Percentiles rank a stretch among this genome's conserved stretches.
Evolutionary conservation across 2,888 invertebrate genomes (phyloP).

Genomic region (Cryptops parisi): DNA sequence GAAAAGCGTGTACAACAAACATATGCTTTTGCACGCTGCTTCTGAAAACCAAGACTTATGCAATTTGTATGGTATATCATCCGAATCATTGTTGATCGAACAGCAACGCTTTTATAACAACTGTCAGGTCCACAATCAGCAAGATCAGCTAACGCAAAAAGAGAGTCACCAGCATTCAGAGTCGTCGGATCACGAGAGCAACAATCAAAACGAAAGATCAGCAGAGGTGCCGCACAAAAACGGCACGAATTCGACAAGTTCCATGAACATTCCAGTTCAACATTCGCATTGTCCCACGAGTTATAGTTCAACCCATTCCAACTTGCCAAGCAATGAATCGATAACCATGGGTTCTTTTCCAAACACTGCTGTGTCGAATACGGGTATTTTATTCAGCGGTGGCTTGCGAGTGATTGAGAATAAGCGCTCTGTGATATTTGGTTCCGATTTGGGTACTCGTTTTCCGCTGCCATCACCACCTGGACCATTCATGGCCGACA

Average conservation of each 20-base stretch:
- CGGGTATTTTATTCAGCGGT: not conserved
- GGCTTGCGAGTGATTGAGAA: not conserved
- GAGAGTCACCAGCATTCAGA: not conserved
- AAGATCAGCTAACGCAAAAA: not conserved
- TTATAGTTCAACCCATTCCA: not conserved
- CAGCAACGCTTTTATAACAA: too few species aligned
- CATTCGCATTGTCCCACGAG: not conserved
- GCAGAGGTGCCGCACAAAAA: not conserved
- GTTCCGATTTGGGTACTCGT: not conserved
- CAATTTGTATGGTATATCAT: constrained; percentile 27
- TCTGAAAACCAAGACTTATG: constrained; percentile 30
- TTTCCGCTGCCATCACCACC: not conserved
- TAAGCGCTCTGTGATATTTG: not conserved
- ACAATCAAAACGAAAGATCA: not conserved
- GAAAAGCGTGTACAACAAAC: constrained; percentile 29
- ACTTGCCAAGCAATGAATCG: not conserved
- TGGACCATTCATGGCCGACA: not conserved
- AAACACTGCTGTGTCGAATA: not conserved
- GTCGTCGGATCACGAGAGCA: not conserved
- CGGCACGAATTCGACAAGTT: too few species aligned
- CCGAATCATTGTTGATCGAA: constrained; percentile 24
- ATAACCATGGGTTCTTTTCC: not conserved
- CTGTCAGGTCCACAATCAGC: too few species aligned
- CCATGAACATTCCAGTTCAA: too few species aligned
- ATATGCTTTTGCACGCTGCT: constrained; percentile 32